Evolutionary conservation across 2,888 invertebrate genomes (phyloP), one percentile per base, ranked within the genome.

Genomic region (Tanaodytes sp.): DNA sequence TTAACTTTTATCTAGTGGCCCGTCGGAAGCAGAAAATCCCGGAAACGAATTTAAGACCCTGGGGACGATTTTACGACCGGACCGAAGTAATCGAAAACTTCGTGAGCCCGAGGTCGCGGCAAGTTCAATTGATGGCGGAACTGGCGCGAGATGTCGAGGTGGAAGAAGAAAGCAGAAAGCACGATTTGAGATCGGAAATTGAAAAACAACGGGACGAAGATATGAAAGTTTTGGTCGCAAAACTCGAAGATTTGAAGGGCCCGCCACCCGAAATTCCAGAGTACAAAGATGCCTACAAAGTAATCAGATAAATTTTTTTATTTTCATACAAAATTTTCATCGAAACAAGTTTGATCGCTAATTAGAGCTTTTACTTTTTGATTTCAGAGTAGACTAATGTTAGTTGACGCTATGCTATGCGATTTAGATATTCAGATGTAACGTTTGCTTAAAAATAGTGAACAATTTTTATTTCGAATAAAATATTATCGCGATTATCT

Each of bases 251-350:
- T 19, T 49, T 83, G 2, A 82, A 83, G 20, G 76, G 78, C 15
- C 78, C 80, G 2, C 77, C 81, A 4, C 67, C 82, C 1, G 83
- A 79, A 67, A 73, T 83, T 62, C 82, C 84, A 0, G 84, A 84
- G 65, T 84, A 84, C 57, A 80, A 76, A 70, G 84, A 82, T 39
- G 79, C 84, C 8, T 84, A 83, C 39, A 84, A 83, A 75, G 84
- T 81, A 75, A 1, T 27, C 40, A 19, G 5, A 9, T 46, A 16
- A 12, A 20, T 12, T 20, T 23, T 42, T 8, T 16, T n/a, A n/a
- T n/a, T n/a, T n/a, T n/a, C n/a, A n/a, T n/a, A n/a, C n/a, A n/a
- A n/a, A n/a, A n/a, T n/a, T n/a, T n/a, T n/a, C n/a, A n/a, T n/a
- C n/a, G n/a, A n/a, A n/a, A n/a, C n/a, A n/a, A n/a, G n/a, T n/a